Conservation (phyloP, 1,140 invertebrate genomes). For the Bombus vancouverensis region DNA sequence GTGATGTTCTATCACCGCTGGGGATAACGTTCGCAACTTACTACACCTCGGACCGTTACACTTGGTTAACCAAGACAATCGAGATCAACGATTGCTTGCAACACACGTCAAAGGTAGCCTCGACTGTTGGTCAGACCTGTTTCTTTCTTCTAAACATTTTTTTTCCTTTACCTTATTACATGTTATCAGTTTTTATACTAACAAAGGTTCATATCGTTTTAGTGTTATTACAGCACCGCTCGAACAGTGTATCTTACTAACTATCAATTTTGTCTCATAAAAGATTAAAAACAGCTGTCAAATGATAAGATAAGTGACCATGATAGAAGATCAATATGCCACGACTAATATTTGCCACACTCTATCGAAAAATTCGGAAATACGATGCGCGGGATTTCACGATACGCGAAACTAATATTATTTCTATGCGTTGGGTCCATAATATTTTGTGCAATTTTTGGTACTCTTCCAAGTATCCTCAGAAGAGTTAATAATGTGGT, state of each 20-base stretch:
- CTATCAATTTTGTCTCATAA: not conserved
- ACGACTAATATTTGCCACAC: constrained; percentile 23
- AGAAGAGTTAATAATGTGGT: not conserved
- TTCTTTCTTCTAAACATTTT: constrained; percentile 18
- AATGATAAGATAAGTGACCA: not conserved
- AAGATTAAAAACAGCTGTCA: not conserved
- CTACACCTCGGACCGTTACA: constrained; percentile 40
- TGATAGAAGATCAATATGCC: constrained; percentile 32
- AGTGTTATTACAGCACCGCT: too few species aligned
- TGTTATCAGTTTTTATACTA: not conserved
- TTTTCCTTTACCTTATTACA: not conserved
- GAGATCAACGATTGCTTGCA: constrained; percentile 61
- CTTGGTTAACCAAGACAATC: constrained; percentile 70
- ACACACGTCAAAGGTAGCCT: constrained; percentile 41
- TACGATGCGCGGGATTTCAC: constrained; percentile 45
- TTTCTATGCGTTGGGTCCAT: constrained; percentile 22
- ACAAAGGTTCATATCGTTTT: not conserved
- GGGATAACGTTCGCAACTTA: constrained; percentile 9
- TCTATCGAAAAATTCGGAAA: not conserved
- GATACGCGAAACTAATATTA: constrained; percentile 15
- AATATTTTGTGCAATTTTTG: constrained; percentile 33
- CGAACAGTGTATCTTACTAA: not conserved
- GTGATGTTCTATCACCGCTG: not conserved
- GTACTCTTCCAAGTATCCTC: not conserved
- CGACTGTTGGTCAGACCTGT: not conserved